Evolutionary conservation across 2,113 vertebrate species (phyloP).

Genomic region (Austrofundulus limnaeus): DNA sequence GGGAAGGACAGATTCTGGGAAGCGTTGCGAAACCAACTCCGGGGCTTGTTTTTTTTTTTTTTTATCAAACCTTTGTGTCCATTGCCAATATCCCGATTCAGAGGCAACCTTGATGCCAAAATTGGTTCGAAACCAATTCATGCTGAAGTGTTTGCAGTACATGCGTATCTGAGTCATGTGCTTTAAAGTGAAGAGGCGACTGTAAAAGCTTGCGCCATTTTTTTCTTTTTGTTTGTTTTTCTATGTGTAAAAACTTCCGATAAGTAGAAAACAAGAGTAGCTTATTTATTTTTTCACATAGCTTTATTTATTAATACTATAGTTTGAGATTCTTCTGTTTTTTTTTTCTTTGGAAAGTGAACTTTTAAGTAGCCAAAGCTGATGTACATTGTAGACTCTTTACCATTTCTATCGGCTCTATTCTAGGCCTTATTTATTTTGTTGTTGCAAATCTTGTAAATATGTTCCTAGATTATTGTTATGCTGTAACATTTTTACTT

Average conservation of each 20-base stretch:
- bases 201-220: slow-evolving; percentile 65
- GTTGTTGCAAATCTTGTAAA: slow-evolving; percentile 75
- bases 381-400: slow-evolving; percentile 80
- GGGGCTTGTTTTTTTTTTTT: slow-evolving; percentile 26
- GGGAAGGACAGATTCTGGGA: slow-evolving; percentile 22
- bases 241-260: slow-evolving; percentile 72
- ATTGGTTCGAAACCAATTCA: slow-evolving; percentile 54
- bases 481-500: slow-evolving; percentile 76
- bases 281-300: slow-evolving; percentile 87
- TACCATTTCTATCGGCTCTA: slow-evolving; percentile 75
- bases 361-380: slow-evolving; percentile 78
- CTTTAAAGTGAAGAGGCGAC: slow-evolving; percentile 74
- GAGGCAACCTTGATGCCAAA: slow-evolving; percentile 66
- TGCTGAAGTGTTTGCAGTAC: slow-evolving; percentile 57
- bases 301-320: slow-evolving; percentile 85
- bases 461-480: slow-evolving; percentile 76
- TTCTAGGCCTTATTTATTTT: slow-evolving; percentile 81
- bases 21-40: slow-evolving; percentile 46
- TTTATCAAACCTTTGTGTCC: slow-evolving; percentile 21
- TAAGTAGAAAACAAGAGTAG: slow-evolving; percentile 75
- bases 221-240: slow-evolving; percentile 63
- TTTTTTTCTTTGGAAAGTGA: slow-evolving; percentile 58
- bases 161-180: slow-evolving; percentile 61
- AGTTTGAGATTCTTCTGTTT: slow-evolving; percentile 64
- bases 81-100: slow-evolving; percentile 52